Base-by-base conservation (phyloP, 2,113 vertebrate species). In the Bos taurus region DNA sequence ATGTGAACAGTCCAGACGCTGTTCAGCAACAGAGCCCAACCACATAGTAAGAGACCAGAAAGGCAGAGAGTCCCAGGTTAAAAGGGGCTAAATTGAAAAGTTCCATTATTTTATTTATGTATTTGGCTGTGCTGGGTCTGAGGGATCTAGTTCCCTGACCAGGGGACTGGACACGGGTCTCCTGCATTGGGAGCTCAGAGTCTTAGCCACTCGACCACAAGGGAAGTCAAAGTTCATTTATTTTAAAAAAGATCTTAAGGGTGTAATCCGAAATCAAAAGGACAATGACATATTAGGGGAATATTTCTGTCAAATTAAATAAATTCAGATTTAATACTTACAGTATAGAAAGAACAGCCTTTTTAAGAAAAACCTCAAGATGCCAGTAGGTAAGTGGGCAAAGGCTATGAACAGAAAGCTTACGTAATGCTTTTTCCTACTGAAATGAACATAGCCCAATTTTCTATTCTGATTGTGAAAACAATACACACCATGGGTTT, bases 401-500 rank as follows among this genome's bases (percentile, higher is more conserved):
- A 86, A 97, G 33, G 12, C 46, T 56, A 30, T 77, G 74, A 94
- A 80, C 87, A 96, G 80, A 96, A 92, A 95, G 83, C 56, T 91
- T 96, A 64, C 36, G 33, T 87, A 95, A 96, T 26, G 59, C 83
- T 98, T 97, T 81, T 98, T 74, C 96, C 94, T 95, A 90, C 87
- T 90, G 26, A 89, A 93, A 96, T 96, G 89, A 98, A 97, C 96
- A 98, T 83, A 95, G 91, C 92, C 92, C 30, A 28, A 60, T 97
- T 97, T 98, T 95, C 94, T 95, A 81, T 96, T 97, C 92, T 92
- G 87, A 96, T 96, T 94, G 87, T 91, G 28, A 84, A 95, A 90
- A 96, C 1, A 46, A 87, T 62, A 98, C 28, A 91, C 2, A 78
- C 16, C 7, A 30, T 90, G 71, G 13, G 17, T 96, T 96, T 95